Evolutionary conservation across 2,797 vertebrate species (phyloP).

Genomic region (Synaphobranchus kaupii): DNA sequence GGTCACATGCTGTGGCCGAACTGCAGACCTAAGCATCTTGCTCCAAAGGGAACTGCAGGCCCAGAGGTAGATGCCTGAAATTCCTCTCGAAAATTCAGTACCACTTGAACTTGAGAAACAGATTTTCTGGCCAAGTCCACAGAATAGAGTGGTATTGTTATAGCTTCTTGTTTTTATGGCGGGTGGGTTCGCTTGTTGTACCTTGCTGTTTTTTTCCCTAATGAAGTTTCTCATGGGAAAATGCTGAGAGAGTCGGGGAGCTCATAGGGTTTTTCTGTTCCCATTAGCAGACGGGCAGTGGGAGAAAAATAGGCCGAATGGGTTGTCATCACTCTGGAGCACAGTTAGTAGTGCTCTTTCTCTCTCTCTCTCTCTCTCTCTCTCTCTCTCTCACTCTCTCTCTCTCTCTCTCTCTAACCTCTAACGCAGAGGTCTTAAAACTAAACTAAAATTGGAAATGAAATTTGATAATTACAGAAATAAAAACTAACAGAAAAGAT

Average conservation of each 20-base stretch:
- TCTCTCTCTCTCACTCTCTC: background rate
- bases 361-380: slow-evolving; percentile 10
- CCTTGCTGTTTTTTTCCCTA: slow-evolving; percentile 24
- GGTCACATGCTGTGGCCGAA: background rate
- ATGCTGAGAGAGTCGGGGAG: slow-evolving; percentile 26
- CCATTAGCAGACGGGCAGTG: slow-evolving; percentile 28
- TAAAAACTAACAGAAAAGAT: background rate
- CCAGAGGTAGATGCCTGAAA: slow-evolving; percentile 32
- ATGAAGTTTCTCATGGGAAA: background rate
- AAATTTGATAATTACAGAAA: too few species aligned
- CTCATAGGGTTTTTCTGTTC: slow-evolving; percentile 33
- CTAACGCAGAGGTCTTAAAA: background rate
- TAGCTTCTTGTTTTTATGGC: slow-evolving; percentile 5
- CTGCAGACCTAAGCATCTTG: background rate
- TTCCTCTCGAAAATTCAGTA: slow-evolving; percentile 29
- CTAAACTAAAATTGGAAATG: too few species aligned
- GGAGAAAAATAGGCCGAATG: background rate
- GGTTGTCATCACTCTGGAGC: slow-evolving; percentile 33
- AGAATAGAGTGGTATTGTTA: background rate
- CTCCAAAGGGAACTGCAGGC: background rate
- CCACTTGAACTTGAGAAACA: background rate
- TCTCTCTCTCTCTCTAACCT: too few species aligned
- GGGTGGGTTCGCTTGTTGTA: slow-evolving; percentile 18
- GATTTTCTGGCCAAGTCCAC: background rate
- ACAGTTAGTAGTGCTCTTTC: slow-evolving; percentile 23